Base-by-base conservation (phyloP, 2,888 invertebrate species). In the Ophion ventricosus region DNA sequence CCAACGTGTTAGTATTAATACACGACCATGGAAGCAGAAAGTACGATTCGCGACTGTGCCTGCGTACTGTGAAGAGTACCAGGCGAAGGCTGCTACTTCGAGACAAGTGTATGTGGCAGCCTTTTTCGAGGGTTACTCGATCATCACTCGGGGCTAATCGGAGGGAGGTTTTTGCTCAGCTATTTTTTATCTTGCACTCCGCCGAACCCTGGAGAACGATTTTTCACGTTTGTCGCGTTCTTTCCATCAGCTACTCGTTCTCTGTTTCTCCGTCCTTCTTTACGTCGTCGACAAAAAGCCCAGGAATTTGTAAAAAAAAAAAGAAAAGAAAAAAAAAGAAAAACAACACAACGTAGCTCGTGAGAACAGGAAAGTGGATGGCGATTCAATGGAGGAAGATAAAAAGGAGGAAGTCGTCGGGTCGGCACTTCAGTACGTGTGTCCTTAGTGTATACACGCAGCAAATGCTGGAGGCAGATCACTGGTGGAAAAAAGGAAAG, bases 381-480 rank as follows among this genome's bases (percentile, higher is more conserved):
- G 61, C 26, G 67, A 73, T 35, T 20, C 4, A 26, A 25, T 35
- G 43, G 61, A 25, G 61, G 54, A 49, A 25, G 40, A 76, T 49
- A 83, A 63, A 63, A 35, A 57, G 56, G 67, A 25, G 26, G 61
- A 57, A 67, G 69, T 63, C 63, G 57, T n/a, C 35, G 63, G 49
- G 49, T 40, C 23, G 20, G 63, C 20, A 56, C 79, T 85, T 73
- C 80, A 26, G 63, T 56, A 25, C 14, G 35, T 59, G 56, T 67
- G 35, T 11, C 43, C 43, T 57, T 25, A 43, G 59, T 29, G 69
- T 86, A 70, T 82, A 81, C 23, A 2, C 23, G 23, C 4, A 35
- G 20, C 20, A 85, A 84, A 17, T 81, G 79, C 72, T 40, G 79
- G 63, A 72, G 80, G 25, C 54, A 56, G 80, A 82, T 80, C 79